These are phyloP conservation scores for Sarotherodon lohbergeri DNA, from an alignment of 2,113 vertebrate genomes.

Conservation along the genomic window DNA sequence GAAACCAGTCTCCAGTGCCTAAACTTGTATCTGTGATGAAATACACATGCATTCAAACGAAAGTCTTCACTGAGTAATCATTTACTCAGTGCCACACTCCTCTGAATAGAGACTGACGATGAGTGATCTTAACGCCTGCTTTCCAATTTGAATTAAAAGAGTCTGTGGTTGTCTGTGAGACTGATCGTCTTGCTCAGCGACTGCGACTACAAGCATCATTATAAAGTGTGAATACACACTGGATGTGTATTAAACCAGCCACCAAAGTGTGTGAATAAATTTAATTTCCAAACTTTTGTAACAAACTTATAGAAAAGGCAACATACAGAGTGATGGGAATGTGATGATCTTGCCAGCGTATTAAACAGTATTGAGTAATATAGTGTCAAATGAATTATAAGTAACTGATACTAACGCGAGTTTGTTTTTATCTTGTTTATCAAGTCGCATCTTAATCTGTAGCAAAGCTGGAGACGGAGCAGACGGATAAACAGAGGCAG, in stretches of 20 bases:
- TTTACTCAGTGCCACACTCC: background rate
- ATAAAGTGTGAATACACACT: background rate
- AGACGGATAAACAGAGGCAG: background rate
- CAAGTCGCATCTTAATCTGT: background rate
- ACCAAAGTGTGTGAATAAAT: background rate
- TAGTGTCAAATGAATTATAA: background rate
- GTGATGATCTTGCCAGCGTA: rapidly evolving
- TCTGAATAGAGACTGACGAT: background rate
- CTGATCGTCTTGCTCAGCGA: background rate
- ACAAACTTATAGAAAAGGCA: background rate
- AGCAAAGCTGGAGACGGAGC: background rate
- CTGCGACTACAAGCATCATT: background rate
- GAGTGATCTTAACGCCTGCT: background rate
- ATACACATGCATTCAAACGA: background rate
- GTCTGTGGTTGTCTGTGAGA: background rate
- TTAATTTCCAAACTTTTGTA: background rate
- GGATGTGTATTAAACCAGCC: background rate
- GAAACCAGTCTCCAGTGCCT: background rate
- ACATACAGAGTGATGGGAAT: background rate
- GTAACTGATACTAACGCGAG: rapidly evolving
- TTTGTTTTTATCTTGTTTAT: background rate
- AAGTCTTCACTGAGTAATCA: background rate
- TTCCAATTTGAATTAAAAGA: background rate
- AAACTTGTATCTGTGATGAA: background rate
- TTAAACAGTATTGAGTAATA: background rate